These are phyloP conservation scores for Cebidichthys violaceus DNA, from an alignment of 2,113 vertebrate species.

Conservation along the genomic window DNA sequence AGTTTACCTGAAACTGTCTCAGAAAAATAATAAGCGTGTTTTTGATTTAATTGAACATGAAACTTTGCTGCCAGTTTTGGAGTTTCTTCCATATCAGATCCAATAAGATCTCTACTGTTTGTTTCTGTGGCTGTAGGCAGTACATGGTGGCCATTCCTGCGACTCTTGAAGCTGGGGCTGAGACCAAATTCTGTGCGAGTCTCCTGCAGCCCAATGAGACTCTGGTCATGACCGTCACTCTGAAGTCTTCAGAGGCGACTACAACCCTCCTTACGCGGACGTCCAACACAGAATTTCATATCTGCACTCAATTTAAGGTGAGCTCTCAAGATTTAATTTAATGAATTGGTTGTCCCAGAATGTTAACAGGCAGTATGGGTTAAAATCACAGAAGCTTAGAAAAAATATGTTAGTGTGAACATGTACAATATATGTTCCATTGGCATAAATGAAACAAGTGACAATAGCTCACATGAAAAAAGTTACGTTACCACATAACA, in stretches of 20 bases:
- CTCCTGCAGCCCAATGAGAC: constrained; percentile 74
- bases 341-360: constrained; percentile 60
- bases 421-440: not conserved
- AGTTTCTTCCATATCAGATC: not conserved
- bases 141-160: constrained; percentile 79
- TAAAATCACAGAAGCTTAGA: not conserved
- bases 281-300: constrained; percentile 54
- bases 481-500: not conserved
- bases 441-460: not conserved
- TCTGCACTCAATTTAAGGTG: constrained; percentile 72
- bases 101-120: not conserved
- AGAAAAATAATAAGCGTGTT: not conserved
- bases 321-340: not conserved
- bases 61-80: not conserved
- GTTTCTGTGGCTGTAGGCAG: constrained; percentile 45
- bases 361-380: not conserved
- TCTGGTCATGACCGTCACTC: constrained; percentile 66
- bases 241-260: constrained; percentile 38
- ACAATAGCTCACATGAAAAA: not conserved
- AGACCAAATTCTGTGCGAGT: constrained; percentile 70
- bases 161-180: constrained; percentile 71
- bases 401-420: not conserved
- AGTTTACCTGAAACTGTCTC: constrained; percentile 35
- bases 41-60: not conserved
- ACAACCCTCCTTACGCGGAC: constrained; percentile 34